phyloP scores from a whole-genome alignment of 2,888 invertebrate species.

The Drosophila neotestacea region DNA sequence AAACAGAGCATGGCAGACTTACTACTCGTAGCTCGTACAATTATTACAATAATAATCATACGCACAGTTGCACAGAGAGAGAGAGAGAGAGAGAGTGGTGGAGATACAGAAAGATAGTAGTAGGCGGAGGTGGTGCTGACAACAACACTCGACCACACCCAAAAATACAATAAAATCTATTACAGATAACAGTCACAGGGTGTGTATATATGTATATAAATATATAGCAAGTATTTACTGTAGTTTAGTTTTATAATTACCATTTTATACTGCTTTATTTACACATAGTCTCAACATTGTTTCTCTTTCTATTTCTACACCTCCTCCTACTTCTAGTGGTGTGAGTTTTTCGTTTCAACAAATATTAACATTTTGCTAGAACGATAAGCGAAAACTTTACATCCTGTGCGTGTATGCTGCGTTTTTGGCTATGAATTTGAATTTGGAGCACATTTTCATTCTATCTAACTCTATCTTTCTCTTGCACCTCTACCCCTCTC shows the following conservation, averaged over 20 bases:
- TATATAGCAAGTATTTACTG: slow-evolving; percentile 39
- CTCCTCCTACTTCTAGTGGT: slow-evolving; percentile 2
- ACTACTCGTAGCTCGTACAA: slow-evolving; percentile 42
- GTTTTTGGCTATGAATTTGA: slow-evolving; percentile 68
- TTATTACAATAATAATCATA: slow-evolving; percentile 78
- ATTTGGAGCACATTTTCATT: slow-evolving; percentile 34
- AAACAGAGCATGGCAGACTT: slow-evolving; percentile 39
- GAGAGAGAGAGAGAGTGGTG: not conserved
- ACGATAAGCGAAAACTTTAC: slow-evolving; percentile 75
- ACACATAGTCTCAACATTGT: slow-evolving; percentile 41
- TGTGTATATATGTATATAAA: not conserved
- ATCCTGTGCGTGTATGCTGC: slow-evolving; percentile 55
- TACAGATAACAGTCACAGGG: slow-evolving; percentile 56
- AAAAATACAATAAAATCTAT: slow-evolving; percentile 67
- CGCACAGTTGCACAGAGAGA: slow-evolving; percentile 66
- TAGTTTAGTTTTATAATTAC: slow-evolving; percentile 76
- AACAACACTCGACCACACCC: slow-evolving; percentile 19
- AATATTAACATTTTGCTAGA: slow-evolving; percentile 79
- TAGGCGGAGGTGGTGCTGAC: not conserved
- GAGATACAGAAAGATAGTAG: not conserved
- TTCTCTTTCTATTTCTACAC: slow-evolving; percentile 9
- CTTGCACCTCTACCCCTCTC: not conserved
- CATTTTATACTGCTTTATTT: slow-evolving; percentile 74
- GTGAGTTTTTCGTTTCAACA: slow-evolving; percentile 65
- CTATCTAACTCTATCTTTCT: slow-evolving; percentile 4